phyloP scores from a whole-genome alignment of 2,888 invertebrate genomes.

The Amphipyra berbera region DNA sequence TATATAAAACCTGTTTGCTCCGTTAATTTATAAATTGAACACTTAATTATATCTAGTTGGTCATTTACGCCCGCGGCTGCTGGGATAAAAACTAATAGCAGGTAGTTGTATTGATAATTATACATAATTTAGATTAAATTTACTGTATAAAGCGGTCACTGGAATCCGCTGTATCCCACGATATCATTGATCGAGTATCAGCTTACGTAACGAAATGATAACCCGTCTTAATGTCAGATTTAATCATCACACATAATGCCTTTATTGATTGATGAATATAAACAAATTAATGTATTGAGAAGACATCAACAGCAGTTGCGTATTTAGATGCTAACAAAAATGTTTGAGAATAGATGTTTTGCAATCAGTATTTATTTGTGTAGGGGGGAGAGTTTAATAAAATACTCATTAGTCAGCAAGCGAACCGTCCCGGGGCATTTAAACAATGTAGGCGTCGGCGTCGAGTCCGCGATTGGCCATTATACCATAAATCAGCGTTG shows the following conservation, averaged over 20 bases:
- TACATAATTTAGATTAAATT: slow-evolving; percentile 70
- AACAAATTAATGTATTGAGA: slow-evolving; percentile 42
- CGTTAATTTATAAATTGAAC: slow-evolving; percentile 77
- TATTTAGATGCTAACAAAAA: slow-evolving; percentile 36
- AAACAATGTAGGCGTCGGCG: slow-evolving; percentile 86
- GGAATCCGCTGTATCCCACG: slow-evolving; percentile 39
- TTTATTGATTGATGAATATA: slow-evolving; percentile 54
- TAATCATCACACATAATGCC: slow-evolving; percentile 45
- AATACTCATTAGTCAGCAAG: slow-evolving; percentile 56
- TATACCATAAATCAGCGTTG: slow-evolving; percentile 87
- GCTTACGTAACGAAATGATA: slow-evolving; percentile 46
- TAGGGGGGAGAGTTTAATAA: slow-evolving; percentile 48
- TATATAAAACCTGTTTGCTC: slow-evolving; percentile 64
- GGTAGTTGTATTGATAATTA: slow-evolving; percentile 71
- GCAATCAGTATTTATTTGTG: slow-evolving; percentile 31
- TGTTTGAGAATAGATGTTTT: slow-evolving; percentile 34
- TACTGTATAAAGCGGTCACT: slow-evolving; percentile 60
- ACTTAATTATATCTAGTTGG: slow-evolving; percentile 72
- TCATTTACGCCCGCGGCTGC: slow-evolving; percentile 68
- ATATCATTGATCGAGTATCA: slow-evolving; percentile 49
- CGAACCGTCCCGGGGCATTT: slow-evolving; percentile 70
- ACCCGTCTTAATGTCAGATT: slow-evolving; percentile 47
- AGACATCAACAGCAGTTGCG: slow-evolving; percentile 40
- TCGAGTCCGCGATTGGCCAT: slow-evolving; percentile 73
- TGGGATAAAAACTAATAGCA: slow-evolving; percentile 70